Conservation (phyloP, 2,797 vertebrate genomes). For the Spheniscus humboldti region DNA sequence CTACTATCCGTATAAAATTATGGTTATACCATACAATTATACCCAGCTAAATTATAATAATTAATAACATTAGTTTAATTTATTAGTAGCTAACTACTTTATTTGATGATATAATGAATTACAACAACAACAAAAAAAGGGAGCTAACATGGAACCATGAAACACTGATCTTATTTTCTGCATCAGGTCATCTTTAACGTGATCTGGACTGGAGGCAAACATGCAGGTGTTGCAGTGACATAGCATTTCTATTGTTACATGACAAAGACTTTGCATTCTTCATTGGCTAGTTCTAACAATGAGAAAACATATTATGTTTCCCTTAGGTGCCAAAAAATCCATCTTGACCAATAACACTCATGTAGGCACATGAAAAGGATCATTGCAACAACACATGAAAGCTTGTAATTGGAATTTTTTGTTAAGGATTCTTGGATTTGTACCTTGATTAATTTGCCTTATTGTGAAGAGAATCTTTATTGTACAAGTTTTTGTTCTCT, state of each 20-base stretch:
- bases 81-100: not conserved
- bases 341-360: not conserved
- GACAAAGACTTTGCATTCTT: not conserved
- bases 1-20: not conserved
- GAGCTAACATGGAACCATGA: not conserved
- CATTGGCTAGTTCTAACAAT: not conserved
- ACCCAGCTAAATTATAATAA: not conserved
- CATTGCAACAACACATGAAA: not conserved
- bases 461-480: not conserved
- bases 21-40: not conserved
- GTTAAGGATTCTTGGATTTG: not conserved
- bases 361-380: not conserved
- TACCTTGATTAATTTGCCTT: not conserved
- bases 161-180: not conserved
- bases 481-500: not conserved
- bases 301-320: not conserved
- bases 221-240: not conserved
- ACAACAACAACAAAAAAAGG: not conserved
- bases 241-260: not conserved
- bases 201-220: not conserved
- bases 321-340: not conserved
- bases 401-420: not conserved
- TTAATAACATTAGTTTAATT: not conserved
- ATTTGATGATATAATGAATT: not conserved
- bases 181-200: not conserved